Evolutionary conservation across 2,888 invertebrate genomes (phyloP).

Genomic region (Pachymerium ferrugineum): DNA sequence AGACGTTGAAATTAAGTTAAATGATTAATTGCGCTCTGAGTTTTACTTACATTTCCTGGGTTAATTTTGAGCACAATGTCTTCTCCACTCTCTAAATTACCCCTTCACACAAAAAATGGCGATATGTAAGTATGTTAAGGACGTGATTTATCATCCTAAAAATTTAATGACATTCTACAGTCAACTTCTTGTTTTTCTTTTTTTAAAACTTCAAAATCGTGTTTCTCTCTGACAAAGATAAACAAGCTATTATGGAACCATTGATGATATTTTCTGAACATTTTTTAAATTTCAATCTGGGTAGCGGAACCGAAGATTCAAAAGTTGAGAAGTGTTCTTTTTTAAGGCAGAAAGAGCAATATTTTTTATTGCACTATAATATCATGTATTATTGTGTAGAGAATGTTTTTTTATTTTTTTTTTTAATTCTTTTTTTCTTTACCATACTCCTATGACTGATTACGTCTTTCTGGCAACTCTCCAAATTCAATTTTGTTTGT

Average conservation of each 20-base stretch:
- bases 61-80: too few relatives aligned
- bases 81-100: too few relatives aligned
- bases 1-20: too few relatives aligned
- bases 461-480: neutral
- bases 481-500: conserved; percentile 25
- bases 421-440: neutral
- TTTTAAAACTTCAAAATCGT: neutral
- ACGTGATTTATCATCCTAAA: neutral
- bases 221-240: neutral
- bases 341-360: too few relatives aligned
- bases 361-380: neutral
- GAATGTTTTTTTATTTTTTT: too few relatives aligned
- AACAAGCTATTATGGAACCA: neutral
- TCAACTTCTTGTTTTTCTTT: neutral
- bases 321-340: too few relatives aligned
- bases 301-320: too few relatives aligned
- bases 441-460: neutral
- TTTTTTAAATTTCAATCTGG: neutral
- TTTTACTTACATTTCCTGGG: too few relatives aligned
- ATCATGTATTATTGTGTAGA: too few relatives aligned
- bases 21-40: too few relatives aligned
- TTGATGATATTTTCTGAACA: neutral
- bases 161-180: neutral
- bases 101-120: too few relatives aligned
- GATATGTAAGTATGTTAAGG: neutral